Evolutionary conservation across 2,888 invertebrate genomes (phyloP), one percentile per base, ranked within the genome.

Genomic region (Cephus nigrinus): DNA sequence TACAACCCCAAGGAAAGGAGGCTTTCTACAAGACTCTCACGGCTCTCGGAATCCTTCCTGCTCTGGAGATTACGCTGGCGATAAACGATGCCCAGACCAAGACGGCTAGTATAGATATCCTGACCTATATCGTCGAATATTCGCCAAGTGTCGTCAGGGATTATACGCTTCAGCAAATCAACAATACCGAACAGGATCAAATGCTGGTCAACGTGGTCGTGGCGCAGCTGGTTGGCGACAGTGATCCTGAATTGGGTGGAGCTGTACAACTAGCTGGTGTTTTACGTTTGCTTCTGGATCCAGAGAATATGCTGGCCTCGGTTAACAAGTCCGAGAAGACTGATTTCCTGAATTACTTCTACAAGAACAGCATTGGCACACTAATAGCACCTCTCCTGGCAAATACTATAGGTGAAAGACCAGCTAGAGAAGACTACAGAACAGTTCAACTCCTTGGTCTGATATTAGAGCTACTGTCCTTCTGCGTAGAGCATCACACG

Each of bases 401-500:
- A 80, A 98, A 98, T 92, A 99, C 99, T 55, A 95, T 95, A 30
- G 97, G 97, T 81, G 98, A 98, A 87, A 96, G 95, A 88, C 98
- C 98, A 9, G 95, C 96, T 82, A 96, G 96, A 90, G 99, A 99
- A 92, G 99, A 99, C 92, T 98, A 98, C 92, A 96, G 97, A 92
- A 98, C 98, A 77, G 99, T 99, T 84, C 99, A 99, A 93, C 94
- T 99, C 82, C 93, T 99, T 83, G 98, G 98, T 78, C 94, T 99
- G 85, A 98, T 99, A 82, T 93, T 99, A 87, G 99, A 99, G 92
- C 94, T 99, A 86, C 93, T 99, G 83, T 97, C 98, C 69, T 99
- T 99, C 93, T 99, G 99, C 93, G 98, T 99, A 75, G 99, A 99
- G 92, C 99, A 99, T 93, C 99, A 99, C 93, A 97, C 98, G 79